Evolutionary conservation across 2,888 invertebrate genomes (phyloP).

Genomic region (Rhimphoctona megacephalus): DNA sequence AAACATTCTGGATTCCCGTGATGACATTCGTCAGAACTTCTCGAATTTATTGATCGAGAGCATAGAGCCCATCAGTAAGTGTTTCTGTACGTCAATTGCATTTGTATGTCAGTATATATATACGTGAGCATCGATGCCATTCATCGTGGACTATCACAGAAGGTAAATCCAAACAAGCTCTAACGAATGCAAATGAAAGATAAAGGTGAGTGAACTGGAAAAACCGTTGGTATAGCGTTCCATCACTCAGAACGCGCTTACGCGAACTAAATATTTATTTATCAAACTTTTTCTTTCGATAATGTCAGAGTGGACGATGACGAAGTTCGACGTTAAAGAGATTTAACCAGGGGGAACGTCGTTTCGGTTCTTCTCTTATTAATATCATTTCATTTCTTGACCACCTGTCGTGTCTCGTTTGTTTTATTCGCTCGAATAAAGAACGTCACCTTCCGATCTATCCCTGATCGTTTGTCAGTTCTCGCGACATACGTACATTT

Average conservation of each 20-base stretch:
- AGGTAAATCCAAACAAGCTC: conserved; percentile 9
- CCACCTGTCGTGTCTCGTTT: conserved; percentile 32
- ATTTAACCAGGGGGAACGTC: background rate
- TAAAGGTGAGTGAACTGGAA: conserved; percentile 26
- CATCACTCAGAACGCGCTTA: conserved; percentile 1
- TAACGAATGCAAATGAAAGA: conserved; percentile 51
- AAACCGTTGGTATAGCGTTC: background rate
- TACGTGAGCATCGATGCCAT: conserved; percentile 3
- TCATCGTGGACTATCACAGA: conserved; percentile 9
- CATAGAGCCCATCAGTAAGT: conserved; percentile 24
- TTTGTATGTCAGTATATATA: background rate
- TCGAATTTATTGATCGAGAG: conserved; percentile 52
- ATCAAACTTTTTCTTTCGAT: conserved; percentile 8
- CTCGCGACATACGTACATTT: background rate
- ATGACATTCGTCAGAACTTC: conserved; percentile 12
- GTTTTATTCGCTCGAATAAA: conserved; percentile 10
- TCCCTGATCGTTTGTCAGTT: background rate
- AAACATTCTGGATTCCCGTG: conserved; percentile 17
- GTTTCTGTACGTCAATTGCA: conserved; percentile 18
- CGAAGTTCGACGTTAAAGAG: conserved; percentile 6
- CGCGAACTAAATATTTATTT: background rate
- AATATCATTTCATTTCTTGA: conserved; percentile 19
- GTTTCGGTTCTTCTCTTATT: background rate
- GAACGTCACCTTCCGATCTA: background rate
- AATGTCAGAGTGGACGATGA: conserved; percentile 1